A percentile compares a stretch with the other conserved stretches of the same genome.
These are phyloP conservation scores for Astropecten irregularis DNA, from an alignment of 53 echinoderm and acorn worm genomes.

Conservation along the genomic window DNA sequence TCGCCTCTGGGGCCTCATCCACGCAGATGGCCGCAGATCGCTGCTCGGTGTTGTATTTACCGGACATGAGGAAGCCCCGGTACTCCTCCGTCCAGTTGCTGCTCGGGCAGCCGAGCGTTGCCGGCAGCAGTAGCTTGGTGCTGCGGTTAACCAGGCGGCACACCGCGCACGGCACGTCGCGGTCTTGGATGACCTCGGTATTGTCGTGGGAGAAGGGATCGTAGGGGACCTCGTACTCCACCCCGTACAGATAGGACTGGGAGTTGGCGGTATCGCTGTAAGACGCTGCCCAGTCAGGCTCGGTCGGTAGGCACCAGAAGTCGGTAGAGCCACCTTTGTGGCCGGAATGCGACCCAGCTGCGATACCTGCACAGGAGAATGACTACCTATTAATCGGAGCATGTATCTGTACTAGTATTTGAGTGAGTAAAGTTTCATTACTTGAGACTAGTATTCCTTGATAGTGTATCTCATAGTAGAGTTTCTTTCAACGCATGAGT, in stretches of 20 bases:
- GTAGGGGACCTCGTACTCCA: conserved; percentile 18
- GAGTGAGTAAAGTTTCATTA: not conserved
- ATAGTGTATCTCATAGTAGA: too few species aligned
- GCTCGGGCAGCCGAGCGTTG: conserved; percentile 49
- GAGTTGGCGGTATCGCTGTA: not conserved
- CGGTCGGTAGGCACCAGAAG: conserved; percentile 11
- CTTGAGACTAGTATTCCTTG: too few species aligned
- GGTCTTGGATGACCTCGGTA: conserved; percentile 43
- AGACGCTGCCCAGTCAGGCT: not conserved
- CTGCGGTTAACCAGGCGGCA: conserved; percentile 34
- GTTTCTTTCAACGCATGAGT: too few species aligned
- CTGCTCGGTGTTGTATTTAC: conserved; percentile 1
- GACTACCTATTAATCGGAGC: not conserved
- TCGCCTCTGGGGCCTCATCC: conserved; percentile 57
- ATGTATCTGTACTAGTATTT: not conserved
- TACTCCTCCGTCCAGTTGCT: conserved; percentile 61
- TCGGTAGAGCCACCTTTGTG: conserved; percentile 7
- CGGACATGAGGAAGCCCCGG: conserved; percentile 60
- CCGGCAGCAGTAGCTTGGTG: conserved; percentile 36
- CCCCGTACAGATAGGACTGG: not conserved
- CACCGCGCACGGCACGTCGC: conserved; percentile 58
- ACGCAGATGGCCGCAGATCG: conserved; percentile 33
- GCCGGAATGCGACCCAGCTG: not conserved
- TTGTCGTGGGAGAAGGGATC: conserved; percentile 65
- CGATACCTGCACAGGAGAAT: not conserved